phyloP scores from a whole-genome alignment of 2,797 vertebrate species.

The Gastrophryne carolinensis region DNA sequence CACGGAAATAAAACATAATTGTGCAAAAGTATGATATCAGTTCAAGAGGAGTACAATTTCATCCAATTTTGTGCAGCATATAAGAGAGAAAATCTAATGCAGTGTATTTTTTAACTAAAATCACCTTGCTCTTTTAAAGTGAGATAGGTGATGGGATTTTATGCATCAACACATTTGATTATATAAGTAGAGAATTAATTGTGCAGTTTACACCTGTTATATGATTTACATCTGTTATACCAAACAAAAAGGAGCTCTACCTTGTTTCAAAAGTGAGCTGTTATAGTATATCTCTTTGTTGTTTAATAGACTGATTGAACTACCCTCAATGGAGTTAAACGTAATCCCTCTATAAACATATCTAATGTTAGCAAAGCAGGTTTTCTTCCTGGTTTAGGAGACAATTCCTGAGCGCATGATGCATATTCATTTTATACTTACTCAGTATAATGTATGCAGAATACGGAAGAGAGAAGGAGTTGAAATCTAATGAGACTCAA shows the following conservation, averaged over 20 bases:
- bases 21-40: too few species aligned
- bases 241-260: neutral
- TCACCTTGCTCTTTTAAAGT: too few species aligned
- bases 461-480: slow-evolving; percentile 4
- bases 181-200: neutral
- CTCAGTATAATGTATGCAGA: slow-evolving; percentile 39
- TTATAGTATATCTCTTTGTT: too few species aligned
- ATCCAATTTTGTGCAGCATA: too few species aligned
- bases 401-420: neutral
- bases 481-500: slow-evolving; percentile 41
- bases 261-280: neutral
- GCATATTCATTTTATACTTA: slow-evolving; percentile 44
- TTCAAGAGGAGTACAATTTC: too few species aligned
- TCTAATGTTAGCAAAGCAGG: neutral
- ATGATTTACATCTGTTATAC: neutral
- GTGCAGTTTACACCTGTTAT: too few species aligned
- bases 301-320: too few species aligned
- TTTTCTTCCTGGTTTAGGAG: neutral
- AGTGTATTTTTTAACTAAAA: too few species aligned
- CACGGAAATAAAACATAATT: too few species aligned
- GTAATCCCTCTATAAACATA: neutral
- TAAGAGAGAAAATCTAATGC: too few species aligned
- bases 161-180: neutral
- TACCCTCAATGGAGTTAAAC: too few species aligned
- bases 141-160: too few species aligned